Conservation (phyloP, 2,113 vertebrate species). For the Tylochromis polylepis region DNA sequence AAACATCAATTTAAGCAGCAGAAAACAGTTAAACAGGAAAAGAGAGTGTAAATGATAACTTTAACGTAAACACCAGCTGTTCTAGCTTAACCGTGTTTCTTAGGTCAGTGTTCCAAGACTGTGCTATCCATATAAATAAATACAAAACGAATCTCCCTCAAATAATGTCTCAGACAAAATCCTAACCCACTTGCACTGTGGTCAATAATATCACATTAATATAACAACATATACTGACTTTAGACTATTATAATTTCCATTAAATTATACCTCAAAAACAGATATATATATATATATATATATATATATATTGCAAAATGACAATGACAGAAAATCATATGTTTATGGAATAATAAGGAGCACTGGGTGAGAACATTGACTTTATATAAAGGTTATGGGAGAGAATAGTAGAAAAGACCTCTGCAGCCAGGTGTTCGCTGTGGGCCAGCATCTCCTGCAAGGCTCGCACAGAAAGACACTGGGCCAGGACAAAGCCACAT, state of each 20-base stretch:
- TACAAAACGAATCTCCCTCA: background rate
- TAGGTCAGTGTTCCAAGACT: background rate
- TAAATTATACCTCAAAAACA: background rate
- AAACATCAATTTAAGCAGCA: background rate
- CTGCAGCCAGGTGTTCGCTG: constrained; percentile 30
- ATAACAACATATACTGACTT: background rate
- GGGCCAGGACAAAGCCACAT: constrained; percentile 69
- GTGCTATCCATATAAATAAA: background rate
- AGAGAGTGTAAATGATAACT: background rate
- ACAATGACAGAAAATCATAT: background rate
- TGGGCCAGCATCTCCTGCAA: constrained; percentile 72
- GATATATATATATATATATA: background rate
- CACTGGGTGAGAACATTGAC: background rate
- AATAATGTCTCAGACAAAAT: background rate
- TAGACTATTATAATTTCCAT: background rate
- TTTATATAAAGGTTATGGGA: background rate
- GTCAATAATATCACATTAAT: background rate
- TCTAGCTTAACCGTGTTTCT: background rate
- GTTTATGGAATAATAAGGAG: background rate
- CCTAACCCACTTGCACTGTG: background rate
- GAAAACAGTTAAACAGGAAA: background rate
- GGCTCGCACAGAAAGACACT: constrained; percentile 74
- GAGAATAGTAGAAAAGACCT: constrained; percentile 33
- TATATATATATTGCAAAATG: background rate
- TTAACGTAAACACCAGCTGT: background rate